These are phyloP conservation scores for Nycticorax nycticorax DNA, from an alignment of 2,113 vertebrate genomes.

Conservation along the genomic window DNA sequence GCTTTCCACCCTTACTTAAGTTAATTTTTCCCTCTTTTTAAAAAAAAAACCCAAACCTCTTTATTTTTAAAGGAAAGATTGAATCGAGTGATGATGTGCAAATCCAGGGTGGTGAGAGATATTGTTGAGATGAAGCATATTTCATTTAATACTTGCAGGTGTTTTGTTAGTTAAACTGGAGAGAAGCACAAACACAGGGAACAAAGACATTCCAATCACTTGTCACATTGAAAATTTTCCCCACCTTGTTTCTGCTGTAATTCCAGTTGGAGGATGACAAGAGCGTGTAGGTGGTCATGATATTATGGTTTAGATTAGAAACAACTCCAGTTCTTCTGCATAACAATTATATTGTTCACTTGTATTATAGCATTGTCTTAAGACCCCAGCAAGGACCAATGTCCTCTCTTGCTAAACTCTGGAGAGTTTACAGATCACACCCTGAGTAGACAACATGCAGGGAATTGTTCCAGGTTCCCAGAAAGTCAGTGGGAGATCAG, in stretches of 20 bases:
- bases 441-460: background rate
- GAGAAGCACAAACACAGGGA: background rate
- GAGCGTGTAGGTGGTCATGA: background rate
- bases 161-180: background rate
- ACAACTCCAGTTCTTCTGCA: background rate
- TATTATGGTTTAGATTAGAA: background rate
- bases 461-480: background rate
- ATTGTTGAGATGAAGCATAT: background rate
- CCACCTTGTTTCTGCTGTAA: background rate
- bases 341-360: background rate
- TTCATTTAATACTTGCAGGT: background rate
- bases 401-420: background rate
- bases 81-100: background rate
- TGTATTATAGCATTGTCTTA: background rate
- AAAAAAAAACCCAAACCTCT: background rate
- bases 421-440: background rate
- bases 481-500: background rate
- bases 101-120: background rate
- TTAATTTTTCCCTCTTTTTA: background rate
- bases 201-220: background rate
- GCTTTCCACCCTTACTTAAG: background rate
- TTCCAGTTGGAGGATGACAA: background rate
- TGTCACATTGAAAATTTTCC: background rate
- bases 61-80: background rate
- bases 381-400: background rate